phyloP scores from a whole-genome alignment of 1,140 invertebrate genomes.

The Metopolophium dirhodum region DNA sequence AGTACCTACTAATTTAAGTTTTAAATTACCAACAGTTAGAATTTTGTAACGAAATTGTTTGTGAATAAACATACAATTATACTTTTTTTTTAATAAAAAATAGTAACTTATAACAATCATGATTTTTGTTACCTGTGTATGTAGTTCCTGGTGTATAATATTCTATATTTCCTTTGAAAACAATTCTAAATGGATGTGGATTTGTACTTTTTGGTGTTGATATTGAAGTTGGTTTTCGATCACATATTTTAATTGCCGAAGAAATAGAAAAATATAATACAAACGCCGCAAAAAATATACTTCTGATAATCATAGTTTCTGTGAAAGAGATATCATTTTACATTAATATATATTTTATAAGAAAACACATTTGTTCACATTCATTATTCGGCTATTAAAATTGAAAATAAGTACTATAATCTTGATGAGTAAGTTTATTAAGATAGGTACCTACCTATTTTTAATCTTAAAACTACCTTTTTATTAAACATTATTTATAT shows the following conservation, averaged over 20 bases:
- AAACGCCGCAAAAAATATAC: neutral
- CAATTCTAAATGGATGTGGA: slow-evolving; percentile 25
- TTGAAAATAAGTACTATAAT: neutral
- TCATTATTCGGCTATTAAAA: neutral
- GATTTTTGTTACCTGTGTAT: slow-evolving; percentile 36
- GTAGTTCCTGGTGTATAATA: slow-evolving; percentile 33
- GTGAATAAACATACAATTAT: neutral
- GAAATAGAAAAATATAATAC: neutral
- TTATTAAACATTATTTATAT: neutral
- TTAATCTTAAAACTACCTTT: neutral
- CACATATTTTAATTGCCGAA: neutral
- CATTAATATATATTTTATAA: neutral
- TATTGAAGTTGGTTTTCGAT: neutral
- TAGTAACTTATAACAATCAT: neutral
- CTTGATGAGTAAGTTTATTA: neutral
- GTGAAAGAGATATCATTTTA: neutral
- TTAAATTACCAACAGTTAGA: neutral
- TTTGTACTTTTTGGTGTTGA: slow-evolving; percentile 38
- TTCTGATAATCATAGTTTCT: slow-evolving; percentile 15
- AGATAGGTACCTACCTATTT: too few species aligned
- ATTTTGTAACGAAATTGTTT: neutral
- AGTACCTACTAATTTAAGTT: neutral
- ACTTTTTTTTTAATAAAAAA: neutral
- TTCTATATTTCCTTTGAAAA: slow-evolving; percentile 37
- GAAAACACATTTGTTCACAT: neutral